Evolutionary conservation across 2,888 invertebrate genomes (phyloP).

Genomic region (Strigamia transsilvanica): DNA sequence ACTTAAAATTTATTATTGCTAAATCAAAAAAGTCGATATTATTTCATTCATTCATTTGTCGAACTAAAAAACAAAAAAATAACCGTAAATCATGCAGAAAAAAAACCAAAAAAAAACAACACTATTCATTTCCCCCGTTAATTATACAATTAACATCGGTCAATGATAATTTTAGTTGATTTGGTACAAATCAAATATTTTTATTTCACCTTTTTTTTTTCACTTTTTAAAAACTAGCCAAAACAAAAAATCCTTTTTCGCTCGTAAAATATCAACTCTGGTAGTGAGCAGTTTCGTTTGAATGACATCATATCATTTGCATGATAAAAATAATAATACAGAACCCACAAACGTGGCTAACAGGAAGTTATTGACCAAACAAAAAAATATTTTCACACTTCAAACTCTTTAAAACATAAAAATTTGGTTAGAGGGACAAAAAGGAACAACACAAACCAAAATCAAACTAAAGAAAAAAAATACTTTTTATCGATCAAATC

Average conservation of each 20-base stretch:
- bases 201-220: background rate
- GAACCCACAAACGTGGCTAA: background rate
- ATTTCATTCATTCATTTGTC: background rate
- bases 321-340: constrained; percentile 2
- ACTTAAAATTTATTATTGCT: constrained; percentile 37
- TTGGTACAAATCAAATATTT: constrained; percentile 15
- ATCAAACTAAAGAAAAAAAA: background rate
- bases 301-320: constrained; percentile 14
- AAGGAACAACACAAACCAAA: background rate
- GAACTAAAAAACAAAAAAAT: too few relatives aligned
- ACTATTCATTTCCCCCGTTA: background rate
- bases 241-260: background rate
- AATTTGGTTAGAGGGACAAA: background rate
- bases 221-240: background rate
- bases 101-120: too few relatives aligned
- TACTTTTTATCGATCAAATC: background rate
- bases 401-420: constrained; percentile 30
- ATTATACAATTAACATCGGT: background rate
- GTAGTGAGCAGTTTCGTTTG: background rate
- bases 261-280: background rate
- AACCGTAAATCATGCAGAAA: background rate
- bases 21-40: background rate
- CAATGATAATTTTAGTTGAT: constrained; percentile 12
- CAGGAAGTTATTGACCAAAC: constrained; percentile 20
- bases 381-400: background rate